Base-by-base conservation (phyloP, 2,113 vertebrate species). In the Grantiella picta region DNA sequence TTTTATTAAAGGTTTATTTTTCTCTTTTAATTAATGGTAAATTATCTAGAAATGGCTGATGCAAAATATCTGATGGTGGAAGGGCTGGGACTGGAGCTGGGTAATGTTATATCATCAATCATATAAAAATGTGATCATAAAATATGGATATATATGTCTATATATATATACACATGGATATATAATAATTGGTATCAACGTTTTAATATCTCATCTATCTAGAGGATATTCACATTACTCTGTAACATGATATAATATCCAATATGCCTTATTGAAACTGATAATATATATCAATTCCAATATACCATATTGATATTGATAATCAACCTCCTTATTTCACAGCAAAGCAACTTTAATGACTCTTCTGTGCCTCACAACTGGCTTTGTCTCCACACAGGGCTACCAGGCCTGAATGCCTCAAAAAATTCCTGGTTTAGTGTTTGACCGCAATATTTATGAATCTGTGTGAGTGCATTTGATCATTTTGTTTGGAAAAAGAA, bases 291-390 rank as follows among this genome's bases (percentile, higher is more conserved):
- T 63, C n/a, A 57, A 23, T 68, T 61, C 29, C 64, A 59, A 45
- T 4, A 50, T 7, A 15, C 9, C 21, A 20, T 7, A 89, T 0
- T 22, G n/a, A 53, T 63, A 60, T 5, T 17, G 21, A 40, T 29
- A 68, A 86, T 47, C 23, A 60, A 60, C 5, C 22, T 44, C 15
- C 13, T 66, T 71, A 35, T 49, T 80, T 83, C 50, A 73, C 36
- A 81, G 10, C 29, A 49, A 56, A 27, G 24, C 9, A 80, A 17
- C 31, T 71, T 22, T 2, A 12, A 25, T 4, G 7, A 28, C 11
- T 33, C 29, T 40, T 75, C 5, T 0, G 1, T 7, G 18, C 42
- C 61, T 77, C 45, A 19, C 6, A 68, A 24, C 33, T 4, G 5
- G 7, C 8, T 65, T 44, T 36, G 15, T 31, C 38, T 86, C 54